Conservation (phyloP, 2,888 invertebrate genomes). For the Diarsia rubi region DNA sequence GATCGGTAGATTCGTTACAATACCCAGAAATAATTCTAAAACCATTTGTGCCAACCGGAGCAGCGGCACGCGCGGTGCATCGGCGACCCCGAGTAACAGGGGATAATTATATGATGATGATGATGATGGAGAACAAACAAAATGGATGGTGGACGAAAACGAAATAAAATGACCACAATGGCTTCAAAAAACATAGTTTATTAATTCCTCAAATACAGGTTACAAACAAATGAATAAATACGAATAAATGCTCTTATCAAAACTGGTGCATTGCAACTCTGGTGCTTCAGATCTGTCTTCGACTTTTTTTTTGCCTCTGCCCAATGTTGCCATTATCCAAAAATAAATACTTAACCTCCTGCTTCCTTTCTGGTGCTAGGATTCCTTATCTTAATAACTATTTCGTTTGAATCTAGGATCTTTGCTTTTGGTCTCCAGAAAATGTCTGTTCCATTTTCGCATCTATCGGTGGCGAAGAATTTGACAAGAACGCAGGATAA, state of each 20-base stretch:
- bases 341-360: conserved; percentile 44
- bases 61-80: no score
- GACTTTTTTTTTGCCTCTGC: conserved; percentile 5
- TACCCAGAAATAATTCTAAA: no score
- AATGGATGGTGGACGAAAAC: no score
- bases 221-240: conserved; percentile 8
- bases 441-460: neutral
- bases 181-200: neutral
- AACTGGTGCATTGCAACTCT: neutral
- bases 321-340: conserved; percentile 4
- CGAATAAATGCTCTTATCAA: conserved; percentile 19
- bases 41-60: no score
- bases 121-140: neutral
- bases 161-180: neutral
- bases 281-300: neutral
- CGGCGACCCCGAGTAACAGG: no score
- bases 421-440: conserved; percentile 39
- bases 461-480: neutral
- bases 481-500: conserved; percentile 45
- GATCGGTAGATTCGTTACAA: no score
- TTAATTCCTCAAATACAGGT: neutral
- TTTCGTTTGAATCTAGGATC: conserved; percentile 18
- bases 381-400: neutral
- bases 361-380: neutral
- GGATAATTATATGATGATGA: no score